A percentile compares a stretch with the other conserved stretches of the same genome.
Conservation (phyloP, 2,797 vertebrate species). For the Leucoraja ocellata region DNA sequence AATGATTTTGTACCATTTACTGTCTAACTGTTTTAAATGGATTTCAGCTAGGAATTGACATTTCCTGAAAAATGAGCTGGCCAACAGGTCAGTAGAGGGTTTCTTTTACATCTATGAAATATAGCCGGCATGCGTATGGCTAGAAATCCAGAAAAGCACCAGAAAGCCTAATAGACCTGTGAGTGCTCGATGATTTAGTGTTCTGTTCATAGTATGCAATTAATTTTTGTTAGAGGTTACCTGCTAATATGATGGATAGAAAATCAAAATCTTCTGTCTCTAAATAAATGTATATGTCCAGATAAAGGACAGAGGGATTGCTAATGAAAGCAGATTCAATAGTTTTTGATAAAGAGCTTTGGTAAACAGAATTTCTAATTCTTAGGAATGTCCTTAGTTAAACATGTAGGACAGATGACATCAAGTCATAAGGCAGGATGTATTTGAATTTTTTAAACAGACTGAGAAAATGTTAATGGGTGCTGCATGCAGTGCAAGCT, state of each 20-base stretch:
- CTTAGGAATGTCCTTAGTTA: background rate
- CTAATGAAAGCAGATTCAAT: background rate
- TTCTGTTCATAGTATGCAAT: background rate
- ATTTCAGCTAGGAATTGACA: background rate
- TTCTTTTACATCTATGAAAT: conserved; percentile 31
- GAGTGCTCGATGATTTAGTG: background rate
- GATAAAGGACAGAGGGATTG: background rate
- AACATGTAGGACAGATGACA: background rate
- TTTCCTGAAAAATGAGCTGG: conserved; percentile 30
- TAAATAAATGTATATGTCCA: background rate
- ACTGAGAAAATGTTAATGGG: too few species aligned
- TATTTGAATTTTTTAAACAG: background rate
- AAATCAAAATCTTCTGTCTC: conserved; percentile 9
- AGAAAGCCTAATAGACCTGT: background rate
- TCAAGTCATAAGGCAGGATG: background rate
- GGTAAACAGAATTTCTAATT: background rate
- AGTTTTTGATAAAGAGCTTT: conserved; percentile 10
- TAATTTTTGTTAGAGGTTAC: conserved; percentile 28
- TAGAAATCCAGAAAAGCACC: background rate
- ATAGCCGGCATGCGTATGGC: background rate
- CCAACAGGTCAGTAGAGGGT: conserved; percentile 29
- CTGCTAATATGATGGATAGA: conserved; percentile 3
- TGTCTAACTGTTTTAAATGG: conserved; percentile 19
- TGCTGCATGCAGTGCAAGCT: background rate
- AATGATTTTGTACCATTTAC: background rate